A percentile compares a stretch with the other conserved stretches of the same genome.
Evolutionary conservation across 1,140 invertebrate species (phyloP).

Genomic region (Thereuonema tuberculata): DNA sequence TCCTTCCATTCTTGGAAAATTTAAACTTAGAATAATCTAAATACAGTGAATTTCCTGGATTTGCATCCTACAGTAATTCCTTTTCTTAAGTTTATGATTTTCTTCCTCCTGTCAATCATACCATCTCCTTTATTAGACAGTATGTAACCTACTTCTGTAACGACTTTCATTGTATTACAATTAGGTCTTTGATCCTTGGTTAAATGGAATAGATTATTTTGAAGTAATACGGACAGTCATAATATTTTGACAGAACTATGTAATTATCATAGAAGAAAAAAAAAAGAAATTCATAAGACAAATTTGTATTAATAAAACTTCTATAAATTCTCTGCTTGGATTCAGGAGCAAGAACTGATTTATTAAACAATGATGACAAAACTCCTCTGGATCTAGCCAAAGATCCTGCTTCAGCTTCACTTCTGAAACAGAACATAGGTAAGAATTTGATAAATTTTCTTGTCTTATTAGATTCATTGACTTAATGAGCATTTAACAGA

Average conservation of each 20-base stretch:
- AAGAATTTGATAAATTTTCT: too few relatives aligned
- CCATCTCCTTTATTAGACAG: too few relatives aligned
- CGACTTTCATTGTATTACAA: not conserved
- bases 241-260: not conserved
- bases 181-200: not conserved
- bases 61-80: too few relatives aligned
- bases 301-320: not conserved
- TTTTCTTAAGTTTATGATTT: too few relatives aligned
- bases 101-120: too few relatives aligned
- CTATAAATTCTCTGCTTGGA: too few relatives aligned
- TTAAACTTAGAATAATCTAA: too few relatives aligned
- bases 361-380: conserved; percentile 27
- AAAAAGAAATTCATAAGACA: not conserved
- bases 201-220: not conserved
- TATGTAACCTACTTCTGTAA: not conserved
- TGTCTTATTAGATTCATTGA: too few relatives aligned
- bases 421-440: conserved; percentile 24
- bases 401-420: conserved; percentile 25
- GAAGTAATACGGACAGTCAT: too few relatives aligned
- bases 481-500: too few relatives aligned
- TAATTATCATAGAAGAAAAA: not conserved
- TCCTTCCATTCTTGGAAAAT: too few relatives aligned
- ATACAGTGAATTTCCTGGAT: too few relatives aligned
- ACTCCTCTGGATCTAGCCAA: conserved; percentile 26
- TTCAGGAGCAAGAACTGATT: conserved; percentile 12